Evolutionary conservation across 2,888 invertebrate genomes (phyloP).

Genomic region (Tineola bisselliella): DNA sequence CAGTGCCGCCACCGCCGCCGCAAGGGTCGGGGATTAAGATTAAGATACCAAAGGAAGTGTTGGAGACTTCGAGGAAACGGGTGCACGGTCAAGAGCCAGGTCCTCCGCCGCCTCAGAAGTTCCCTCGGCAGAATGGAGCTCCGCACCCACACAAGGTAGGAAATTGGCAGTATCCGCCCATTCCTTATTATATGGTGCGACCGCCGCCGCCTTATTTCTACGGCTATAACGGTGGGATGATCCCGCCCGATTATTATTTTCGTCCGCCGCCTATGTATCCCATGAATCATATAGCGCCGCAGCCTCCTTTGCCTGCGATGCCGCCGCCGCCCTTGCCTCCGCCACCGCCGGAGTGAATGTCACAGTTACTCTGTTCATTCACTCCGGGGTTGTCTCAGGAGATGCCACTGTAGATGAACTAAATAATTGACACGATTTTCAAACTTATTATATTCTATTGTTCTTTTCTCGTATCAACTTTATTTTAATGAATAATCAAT

Average conservation of each 20-base stretch:
- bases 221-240: conserved; percentile 23
- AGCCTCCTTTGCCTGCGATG: conserved; percentile 65
- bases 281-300: conserved; percentile 24
- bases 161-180: conserved; percentile 34
- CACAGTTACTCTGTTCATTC: too few relatives aligned
- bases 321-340: conserved; percentile 72
- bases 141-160: conserved; percentile 52
- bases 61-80: conserved; percentile 62
- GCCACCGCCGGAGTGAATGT: conserved; percentile 62
- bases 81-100: conserved; percentile 31
- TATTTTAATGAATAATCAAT: too few relatives aligned
- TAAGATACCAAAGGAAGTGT: conserved; percentile 77
- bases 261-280: conserved; percentile 19
- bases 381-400: too few relatives aligned
- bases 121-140: conserved; percentile 48
- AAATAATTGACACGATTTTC: conserved; percentile 7
- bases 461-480: too few relatives aligned
- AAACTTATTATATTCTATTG: conserved; percentile 8
- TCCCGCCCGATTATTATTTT: conserved; percentile 24
- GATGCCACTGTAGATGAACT: too few relatives aligned
- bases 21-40: conserved; percentile 72
- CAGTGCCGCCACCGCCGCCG: conserved; percentile 56
- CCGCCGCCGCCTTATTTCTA: conserved; percentile 50
- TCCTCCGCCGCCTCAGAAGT: conserved; percentile 33
- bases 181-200: conserved; percentile 51